These are phyloP conservation scores for Epinephelus malabaricus DNA, from an alignment of 2,797 vertebrate genomes.

Conservation along the genomic window DNA sequence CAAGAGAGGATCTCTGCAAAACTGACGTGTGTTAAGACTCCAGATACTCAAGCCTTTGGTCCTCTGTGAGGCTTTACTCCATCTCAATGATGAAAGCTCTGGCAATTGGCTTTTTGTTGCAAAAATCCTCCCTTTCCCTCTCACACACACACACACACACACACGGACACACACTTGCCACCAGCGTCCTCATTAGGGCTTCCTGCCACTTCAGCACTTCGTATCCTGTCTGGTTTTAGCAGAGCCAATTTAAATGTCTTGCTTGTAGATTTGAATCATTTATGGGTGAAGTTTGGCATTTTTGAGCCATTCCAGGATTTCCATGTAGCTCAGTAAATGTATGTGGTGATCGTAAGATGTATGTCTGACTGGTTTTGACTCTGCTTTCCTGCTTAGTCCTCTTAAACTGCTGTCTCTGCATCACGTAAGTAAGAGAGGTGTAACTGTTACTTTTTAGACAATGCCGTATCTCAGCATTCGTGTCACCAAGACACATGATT, in stretches of 20 bases:
- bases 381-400: neutral
- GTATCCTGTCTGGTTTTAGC: conserved; percentile 58
- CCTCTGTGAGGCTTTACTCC: conserved; percentile 17
- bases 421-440: neutral
- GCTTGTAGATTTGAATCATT: conserved; percentile 69
- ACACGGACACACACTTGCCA: conserved; percentile 46
- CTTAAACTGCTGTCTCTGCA: neutral
- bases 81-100: conserved; percentile 53
- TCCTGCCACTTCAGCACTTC: conserved; percentile 71
- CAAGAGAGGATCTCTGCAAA: conserved; percentile 8
- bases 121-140: neutral
- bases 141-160: conserved; percentile 18
- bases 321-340: neutral
- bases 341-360: neutral
- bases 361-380: neutral
- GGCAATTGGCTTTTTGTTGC: conserved; percentile 42
- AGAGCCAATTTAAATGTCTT: conserved; percentile 66
- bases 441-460: neutral
- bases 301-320: conserved; percentile 33
- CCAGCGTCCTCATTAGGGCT: conserved; percentile 71
- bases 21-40: conserved; percentile 19
- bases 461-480: conserved; percentile 12
- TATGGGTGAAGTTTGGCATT: conserved; percentile 45
- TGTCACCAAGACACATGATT: conserved; percentile 11
- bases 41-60: conserved; percentile 5